Base-by-base conservation (phyloP, 2,113 vertebrate genomes). In the Melanerpes formicivorus region DNA sequence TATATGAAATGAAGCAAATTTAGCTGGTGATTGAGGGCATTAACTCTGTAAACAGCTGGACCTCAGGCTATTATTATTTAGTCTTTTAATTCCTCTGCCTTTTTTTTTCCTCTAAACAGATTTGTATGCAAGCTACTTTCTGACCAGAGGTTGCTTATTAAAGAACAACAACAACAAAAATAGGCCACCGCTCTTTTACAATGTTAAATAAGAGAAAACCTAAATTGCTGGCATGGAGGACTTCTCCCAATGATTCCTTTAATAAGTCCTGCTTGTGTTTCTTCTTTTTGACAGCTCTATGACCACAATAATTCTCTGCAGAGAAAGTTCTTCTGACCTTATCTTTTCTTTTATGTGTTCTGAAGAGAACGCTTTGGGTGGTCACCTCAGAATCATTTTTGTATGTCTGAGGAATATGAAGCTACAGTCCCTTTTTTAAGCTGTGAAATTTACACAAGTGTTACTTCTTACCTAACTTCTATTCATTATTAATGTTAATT, bases 401-500 rank as follows among this genome's bases (percentile, higher is more conserved):
- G 90, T 19, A 81, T 73, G 29, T 60, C 14, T 56, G 75, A 46
- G 17, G 30, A 67, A 50, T 46, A 17, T 52, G 75, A 66, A 73
- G 23, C 18, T 54, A 15, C 17, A 72, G 26, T 58, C 32, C 15
- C 17, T 78, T 90, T 80, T 64, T 48, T 86, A 87, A 90, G 73
- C 89, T 70, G 81, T 79, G 72, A 46, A 80, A 77, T 92, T 67
- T 69, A 93, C 52, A 44, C 60, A 60, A 71, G 46, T 55, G 40
- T 72, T 84, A 82, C 73, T 81, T 95, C 84, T 88, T 82, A 80
- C 78, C 74, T 87, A 78, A 77, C 81, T 95, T 95, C 80, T 69
- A 5, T 70, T 78, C 1, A 6, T 54, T 46, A 26, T 65, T 42
- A 6, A 7, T 18, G 7, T 40, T 54, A 73, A 84, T 93, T 78